Evolutionary conservation across 2,797 vertebrate species (phyloP).

Genomic region (Ptychadena robeensis): DNA sequence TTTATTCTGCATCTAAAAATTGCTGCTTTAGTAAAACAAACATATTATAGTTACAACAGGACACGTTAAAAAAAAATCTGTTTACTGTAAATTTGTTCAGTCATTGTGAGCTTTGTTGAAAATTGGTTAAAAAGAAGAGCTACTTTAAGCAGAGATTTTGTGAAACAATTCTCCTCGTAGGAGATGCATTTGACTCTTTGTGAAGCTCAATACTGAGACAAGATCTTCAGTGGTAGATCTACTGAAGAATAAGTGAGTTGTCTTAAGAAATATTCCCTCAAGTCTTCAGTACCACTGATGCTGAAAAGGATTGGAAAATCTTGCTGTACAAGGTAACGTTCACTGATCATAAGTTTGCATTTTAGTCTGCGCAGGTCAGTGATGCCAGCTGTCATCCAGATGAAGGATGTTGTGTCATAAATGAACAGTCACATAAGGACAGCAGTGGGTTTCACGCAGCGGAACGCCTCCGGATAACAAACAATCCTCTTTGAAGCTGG

Average conservation of each 20-base stretch:
- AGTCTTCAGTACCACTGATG: neutral
- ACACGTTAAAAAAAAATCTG: neutral
- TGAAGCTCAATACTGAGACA: neutral
- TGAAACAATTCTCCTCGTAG: neutral
- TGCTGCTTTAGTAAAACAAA: neutral
- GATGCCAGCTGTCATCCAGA: neutral
- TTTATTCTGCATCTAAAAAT: slow-evolving; percentile 29
- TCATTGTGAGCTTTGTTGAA: neutral
- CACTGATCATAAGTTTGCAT: slow-evolving; percentile 2
- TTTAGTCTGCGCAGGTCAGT: slow-evolving; percentile 2
- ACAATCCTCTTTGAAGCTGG: slow-evolving; percentile 96
- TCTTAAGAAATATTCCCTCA: slow-evolving; percentile 13
- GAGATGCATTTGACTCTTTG: neutral
- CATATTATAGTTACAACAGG: neutral
- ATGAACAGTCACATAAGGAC: slow-evolving; percentile 5
- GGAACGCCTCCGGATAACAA: slow-evolving; percentile 94
- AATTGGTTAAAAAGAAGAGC: slow-evolving; percentile 20
- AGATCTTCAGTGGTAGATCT: neutral
- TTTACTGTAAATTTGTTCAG: neutral
- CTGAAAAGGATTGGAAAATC: neutral
- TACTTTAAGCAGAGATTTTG: neutral
- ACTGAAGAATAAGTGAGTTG: neutral
- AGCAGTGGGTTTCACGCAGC: slow-evolving; percentile 80
- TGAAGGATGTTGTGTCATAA: neutral
- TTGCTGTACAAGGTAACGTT: slow-evolving; percentile 9